These are phyloP conservation scores for Lasioglossum morio DNA, from an alignment of 2,888 invertebrate species.

Conservation along the genomic window DNA sequence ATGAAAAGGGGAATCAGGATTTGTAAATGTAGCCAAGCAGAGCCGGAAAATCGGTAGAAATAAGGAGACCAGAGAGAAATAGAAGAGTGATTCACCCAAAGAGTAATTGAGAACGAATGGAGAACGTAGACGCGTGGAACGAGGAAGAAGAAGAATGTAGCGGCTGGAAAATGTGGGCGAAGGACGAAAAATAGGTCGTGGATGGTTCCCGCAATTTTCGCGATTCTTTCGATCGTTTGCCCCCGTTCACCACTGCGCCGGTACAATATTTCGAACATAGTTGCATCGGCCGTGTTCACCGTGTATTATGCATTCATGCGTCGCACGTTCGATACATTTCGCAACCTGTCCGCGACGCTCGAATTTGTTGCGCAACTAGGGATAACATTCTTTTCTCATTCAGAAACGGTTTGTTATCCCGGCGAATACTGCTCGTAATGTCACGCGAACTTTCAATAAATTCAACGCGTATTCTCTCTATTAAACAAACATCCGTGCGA, in stretches of 20 bases:
- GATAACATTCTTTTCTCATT: not conserved
- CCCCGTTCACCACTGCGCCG: not conserved
- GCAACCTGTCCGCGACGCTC: not conserved
- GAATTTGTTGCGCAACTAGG: not conserved
- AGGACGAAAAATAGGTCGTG: not conserved
- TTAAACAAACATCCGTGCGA: not conserved
- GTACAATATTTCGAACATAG: not conserved
- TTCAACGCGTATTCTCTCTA: not conserved
- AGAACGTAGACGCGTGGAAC: not conserved
- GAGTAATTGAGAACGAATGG: not conserved
- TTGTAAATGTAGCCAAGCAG: not conserved
- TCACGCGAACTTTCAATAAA: not conserved
- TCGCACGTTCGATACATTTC: not conserved
- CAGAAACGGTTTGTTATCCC: not conserved
- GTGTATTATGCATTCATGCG: not conserved
- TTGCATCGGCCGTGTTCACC: not conserved
- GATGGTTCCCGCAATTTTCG: not conserved
- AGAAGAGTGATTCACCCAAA: not conserved
- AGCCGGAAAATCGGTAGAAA: not conserved
- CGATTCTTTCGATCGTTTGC: constrained; percentile 5
- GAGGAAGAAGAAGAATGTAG: not conserved
- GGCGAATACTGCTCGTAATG: not conserved
- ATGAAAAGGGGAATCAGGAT: not conserved
- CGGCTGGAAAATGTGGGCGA: not conserved
- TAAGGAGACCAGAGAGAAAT: not conserved